Evolutionary conservation across 2,797 vertebrate genomes (phyloP), one percentile per base, ranked within the genome.

Genomic region (Myotis findleyi): DNA sequence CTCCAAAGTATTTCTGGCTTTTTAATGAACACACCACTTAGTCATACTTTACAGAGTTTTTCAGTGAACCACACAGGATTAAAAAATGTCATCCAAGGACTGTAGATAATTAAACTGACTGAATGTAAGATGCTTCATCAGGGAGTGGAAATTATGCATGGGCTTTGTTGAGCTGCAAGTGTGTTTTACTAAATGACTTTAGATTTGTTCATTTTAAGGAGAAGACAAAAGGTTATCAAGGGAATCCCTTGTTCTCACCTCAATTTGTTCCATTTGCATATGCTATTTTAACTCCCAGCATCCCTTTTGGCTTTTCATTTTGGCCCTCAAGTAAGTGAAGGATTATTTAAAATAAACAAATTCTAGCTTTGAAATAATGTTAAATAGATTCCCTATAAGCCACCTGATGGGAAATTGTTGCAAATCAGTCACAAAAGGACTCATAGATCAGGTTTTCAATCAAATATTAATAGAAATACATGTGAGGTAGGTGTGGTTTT

Each of bases 1-100:
- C 97, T 98, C 53, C 91, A 98, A 98, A 98, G 97, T 98, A 98
- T 98, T 98, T 97, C 97, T 98, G 98, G 97, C 98, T 98, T 97
- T 98, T 98, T 98, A 98, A 98, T 98, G 97, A 98, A 98, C 94
- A 98, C 87, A 97, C 89, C 95, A 97, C 95, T 98, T 98, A 97
- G 94, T 98, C 98, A 95, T 96, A 97, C 97, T 98, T 98, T 97
- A 96, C 95, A 97, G 91, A 97, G 64, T 89, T 98, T 98, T 96
- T 90, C 96, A 97, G 97, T 96, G 95, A 98, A 97, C 97, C 97
- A 95, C 79, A 27, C 96, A 98, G 97, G 96, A 98, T 97, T 98
- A 97, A 96, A 97, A 98, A 98, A 98, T 97, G 93, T 82, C 98
- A 96, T 97, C 97, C 95, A 97, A 97, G 92, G 91, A 89, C 93